These are phyloP conservation scores for Dolomedes plantarius DNA, from an alignment of 2,888 invertebrate genomes.

Conservation along the genomic window DNA sequence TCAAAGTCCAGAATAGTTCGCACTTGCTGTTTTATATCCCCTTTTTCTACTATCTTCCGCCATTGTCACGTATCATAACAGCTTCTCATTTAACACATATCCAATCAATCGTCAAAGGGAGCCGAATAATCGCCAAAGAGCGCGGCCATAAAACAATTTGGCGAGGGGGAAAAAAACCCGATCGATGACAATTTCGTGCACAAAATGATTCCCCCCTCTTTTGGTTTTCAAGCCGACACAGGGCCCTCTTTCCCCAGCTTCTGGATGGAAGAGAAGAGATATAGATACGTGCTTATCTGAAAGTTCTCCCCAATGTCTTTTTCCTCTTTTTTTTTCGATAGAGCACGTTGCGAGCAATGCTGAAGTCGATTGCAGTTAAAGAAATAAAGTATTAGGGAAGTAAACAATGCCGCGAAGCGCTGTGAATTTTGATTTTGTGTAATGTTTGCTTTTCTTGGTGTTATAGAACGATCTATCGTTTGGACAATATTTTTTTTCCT, in stretches of 20 bases:
- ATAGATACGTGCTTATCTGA: conserved; percentile 9
- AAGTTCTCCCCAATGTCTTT: conserved; percentile 2
- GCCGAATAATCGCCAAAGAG: conserved; percentile 56
- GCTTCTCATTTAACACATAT: conserved; percentile 3
- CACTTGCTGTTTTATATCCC: neutral
- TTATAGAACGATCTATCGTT: neutral
- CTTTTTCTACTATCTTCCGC: neutral
- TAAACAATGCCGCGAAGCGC: neutral
- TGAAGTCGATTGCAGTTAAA: neutral
- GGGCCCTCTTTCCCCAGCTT: neutral
- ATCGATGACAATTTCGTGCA: conserved; percentile 63
- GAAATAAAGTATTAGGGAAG: neutral
- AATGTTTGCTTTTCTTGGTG: neutral
- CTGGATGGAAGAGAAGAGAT: neutral
- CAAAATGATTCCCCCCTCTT: conserved; percentile 37
- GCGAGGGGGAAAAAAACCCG: conserved; percentile 31
- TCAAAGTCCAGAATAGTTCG: too few species aligned
- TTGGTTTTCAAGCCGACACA: neutral
- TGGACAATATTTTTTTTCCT: too few species aligned
- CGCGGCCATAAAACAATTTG: conserved; percentile 60
- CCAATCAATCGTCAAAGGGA: conserved; percentile 5
- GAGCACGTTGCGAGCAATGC: neutral
- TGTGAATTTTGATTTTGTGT: neutral
- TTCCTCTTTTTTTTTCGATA: neutral
- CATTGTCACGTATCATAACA: conserved; percentile 14